phyloP scores from a whole-genome alignment of 2,797 vertebrate genomes.

The Scolopax rusticola region DNA sequence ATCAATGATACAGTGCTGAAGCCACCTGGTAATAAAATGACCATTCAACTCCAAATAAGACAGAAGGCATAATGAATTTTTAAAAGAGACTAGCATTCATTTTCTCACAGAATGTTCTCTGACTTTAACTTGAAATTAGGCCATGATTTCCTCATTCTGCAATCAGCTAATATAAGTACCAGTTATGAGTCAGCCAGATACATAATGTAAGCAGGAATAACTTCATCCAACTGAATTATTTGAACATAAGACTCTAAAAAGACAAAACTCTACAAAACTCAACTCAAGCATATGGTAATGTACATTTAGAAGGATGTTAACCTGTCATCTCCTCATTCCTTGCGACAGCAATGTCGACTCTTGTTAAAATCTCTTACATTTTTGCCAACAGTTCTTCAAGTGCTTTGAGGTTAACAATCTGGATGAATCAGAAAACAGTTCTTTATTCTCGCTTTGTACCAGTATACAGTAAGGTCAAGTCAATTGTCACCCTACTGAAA shows the following conservation, averaged over 20 bases:
- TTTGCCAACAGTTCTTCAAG: neutral
- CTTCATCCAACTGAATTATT: neutral
- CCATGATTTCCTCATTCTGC: neutral
- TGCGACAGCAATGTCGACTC: neutral
- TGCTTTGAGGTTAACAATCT: neutral
- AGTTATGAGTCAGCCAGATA: neutral
- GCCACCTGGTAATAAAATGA: neutral
- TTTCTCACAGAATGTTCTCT: neutral
- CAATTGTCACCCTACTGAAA: neutral
- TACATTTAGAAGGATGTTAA: neutral
- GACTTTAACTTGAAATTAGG: neutral
- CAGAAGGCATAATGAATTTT: neutral
- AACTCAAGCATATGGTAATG: neutral
- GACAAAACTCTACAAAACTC: constrained; percentile 6
- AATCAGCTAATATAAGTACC: neutral
- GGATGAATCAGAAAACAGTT: neutral
- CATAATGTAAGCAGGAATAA: neutral
- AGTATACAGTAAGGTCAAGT: neutral
- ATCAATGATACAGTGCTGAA: neutral
- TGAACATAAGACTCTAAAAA: neutral
- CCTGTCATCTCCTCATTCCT: neutral
- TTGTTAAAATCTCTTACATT: neutral
- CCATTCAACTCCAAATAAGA: constrained; percentile 4
- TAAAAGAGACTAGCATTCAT: neutral
- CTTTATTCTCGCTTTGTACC: neutral